A percentile compares a stretch with the other conserved stretches of the same genome.
Conservation (phyloP, 2,113 vertebrate genomes). For the Mola mola region DNA sequence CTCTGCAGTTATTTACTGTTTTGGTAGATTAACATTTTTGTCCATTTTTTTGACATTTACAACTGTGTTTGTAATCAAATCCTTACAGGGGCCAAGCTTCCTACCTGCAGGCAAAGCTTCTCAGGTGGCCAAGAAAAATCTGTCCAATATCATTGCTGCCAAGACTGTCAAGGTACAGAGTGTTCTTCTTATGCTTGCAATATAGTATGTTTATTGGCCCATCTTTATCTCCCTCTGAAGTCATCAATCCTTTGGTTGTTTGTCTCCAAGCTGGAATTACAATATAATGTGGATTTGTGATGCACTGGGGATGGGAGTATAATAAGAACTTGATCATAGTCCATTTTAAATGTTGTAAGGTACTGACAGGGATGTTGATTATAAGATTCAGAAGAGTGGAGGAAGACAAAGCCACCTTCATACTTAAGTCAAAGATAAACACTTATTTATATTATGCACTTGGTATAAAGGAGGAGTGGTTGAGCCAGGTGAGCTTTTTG, state of each 20-base stretch:
- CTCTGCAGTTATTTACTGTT: background rate
- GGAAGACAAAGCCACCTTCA: background rate
- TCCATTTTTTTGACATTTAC: too few relatives aligned
- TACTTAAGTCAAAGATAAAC: background rate
- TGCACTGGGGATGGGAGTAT: constrained; percentile 20
- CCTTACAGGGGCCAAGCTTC: constrained; percentile 78
- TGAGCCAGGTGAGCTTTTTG: constrained; percentile 12
- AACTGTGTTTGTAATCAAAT: constrained; percentile 56
- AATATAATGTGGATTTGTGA: constrained; percentile 33
- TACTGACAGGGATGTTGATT: background rate
- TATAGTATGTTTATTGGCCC: constrained; percentile 10
- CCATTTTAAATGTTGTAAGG: background rate
- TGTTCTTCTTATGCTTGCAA: background rate
- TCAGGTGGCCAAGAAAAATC: constrained; percentile 59
- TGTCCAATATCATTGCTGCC: constrained; percentile 65
- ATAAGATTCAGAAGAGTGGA: constrained; percentile 8
- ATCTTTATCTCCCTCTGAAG: constrained; percentile 28
- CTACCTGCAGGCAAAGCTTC: constrained; percentile 31
- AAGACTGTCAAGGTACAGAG: constrained; percentile 87
- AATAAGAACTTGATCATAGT: background rate
- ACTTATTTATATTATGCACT: background rate
- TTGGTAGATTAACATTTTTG: constrained; percentile 37
- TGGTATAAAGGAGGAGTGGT: background rate
- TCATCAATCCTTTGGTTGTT: constrained; percentile 18
- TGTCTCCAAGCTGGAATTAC: constrained; percentile 51